phyloP scores from a whole-genome alignment of 2,113 vertebrate species.

The human (Homo sapiens) region DNA sequence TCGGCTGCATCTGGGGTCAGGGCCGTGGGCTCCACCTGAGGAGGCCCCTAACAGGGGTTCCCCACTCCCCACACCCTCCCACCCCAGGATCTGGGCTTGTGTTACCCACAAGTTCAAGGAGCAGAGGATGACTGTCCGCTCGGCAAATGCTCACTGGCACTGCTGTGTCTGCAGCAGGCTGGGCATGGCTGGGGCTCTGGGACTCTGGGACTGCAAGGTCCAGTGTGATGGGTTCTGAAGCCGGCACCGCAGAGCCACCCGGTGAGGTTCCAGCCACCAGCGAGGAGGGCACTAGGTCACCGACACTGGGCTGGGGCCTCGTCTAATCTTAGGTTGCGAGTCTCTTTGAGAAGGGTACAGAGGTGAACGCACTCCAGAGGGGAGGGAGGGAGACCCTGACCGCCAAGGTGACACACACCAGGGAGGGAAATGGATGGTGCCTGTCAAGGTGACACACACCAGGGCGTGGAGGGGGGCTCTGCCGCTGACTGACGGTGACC shows the following conservation, averaged over 20 bases:
- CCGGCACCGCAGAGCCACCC: neutral
- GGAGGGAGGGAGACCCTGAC: too few species aligned
- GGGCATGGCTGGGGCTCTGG: too few species aligned
- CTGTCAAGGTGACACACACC: neutral
- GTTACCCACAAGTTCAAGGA: too few species aligned
- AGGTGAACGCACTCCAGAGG: accelerated
- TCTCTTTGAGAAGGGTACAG: neutral
- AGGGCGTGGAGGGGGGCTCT: neutral
- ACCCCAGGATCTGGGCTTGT: neutral
- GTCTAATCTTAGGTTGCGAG: neutral
- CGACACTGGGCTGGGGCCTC: accelerated
- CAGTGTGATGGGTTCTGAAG: neutral
- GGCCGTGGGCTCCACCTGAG: neutral
- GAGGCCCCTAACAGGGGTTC: neutral
- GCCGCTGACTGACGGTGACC: neutral
- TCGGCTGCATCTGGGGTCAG: too few species aligned
- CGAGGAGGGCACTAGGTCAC: neutral
- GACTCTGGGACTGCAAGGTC: neutral
- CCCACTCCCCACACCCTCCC: neutral
- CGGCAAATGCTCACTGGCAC: neutral
- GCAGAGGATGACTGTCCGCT: neutral
- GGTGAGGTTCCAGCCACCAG: neutral
- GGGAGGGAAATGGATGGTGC: too few species aligned
- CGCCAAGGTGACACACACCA: neutral
- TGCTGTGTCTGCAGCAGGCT: neutral